phyloP scores from a whole-genome alignment of 2,888 invertebrate genomes.

The Tenthredo distinguenda region DNA sequence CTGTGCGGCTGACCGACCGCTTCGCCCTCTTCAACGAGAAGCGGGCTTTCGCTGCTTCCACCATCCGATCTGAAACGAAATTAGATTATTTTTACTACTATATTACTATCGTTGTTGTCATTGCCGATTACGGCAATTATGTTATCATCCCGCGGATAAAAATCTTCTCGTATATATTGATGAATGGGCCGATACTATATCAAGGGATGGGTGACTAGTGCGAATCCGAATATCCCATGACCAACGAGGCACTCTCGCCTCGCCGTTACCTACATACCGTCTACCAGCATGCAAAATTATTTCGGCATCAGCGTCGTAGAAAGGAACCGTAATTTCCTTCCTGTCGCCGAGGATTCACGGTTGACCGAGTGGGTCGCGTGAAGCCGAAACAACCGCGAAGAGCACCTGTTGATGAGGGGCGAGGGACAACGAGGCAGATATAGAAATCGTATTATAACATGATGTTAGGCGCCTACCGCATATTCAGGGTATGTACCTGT shows the following conservation, averaged over 20 bases:
- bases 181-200: no score
- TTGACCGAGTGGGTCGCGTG: background rate
- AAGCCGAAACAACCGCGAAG: background rate
- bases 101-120: background rate
- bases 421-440: background rate
- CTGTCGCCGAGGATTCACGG: slow-evolving; percentile 30
- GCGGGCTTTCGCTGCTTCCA: slow-evolving; percentile 76
- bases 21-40: slow-evolving; percentile 76
- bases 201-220: background rate
- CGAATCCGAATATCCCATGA: background rate
- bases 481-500: background rate
- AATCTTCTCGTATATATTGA: no score
- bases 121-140: no score
- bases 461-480: background rate
- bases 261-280: background rate
- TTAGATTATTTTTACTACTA: background rate
- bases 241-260: background rate
- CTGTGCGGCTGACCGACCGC: slow-evolving; percentile 76
- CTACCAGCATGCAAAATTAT: background rate
- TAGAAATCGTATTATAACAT: background rate
- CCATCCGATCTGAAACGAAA: slow-evolving; percentile 74
- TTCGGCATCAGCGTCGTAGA: background rate
- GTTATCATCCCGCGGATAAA: no score
- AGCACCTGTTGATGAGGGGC: slow-evolving; percentile 44
- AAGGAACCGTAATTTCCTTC: background rate